Evolutionary conservation across 2,888 invertebrate genomes (phyloP).

Genomic region (Achlya flavicornis): DNA sequence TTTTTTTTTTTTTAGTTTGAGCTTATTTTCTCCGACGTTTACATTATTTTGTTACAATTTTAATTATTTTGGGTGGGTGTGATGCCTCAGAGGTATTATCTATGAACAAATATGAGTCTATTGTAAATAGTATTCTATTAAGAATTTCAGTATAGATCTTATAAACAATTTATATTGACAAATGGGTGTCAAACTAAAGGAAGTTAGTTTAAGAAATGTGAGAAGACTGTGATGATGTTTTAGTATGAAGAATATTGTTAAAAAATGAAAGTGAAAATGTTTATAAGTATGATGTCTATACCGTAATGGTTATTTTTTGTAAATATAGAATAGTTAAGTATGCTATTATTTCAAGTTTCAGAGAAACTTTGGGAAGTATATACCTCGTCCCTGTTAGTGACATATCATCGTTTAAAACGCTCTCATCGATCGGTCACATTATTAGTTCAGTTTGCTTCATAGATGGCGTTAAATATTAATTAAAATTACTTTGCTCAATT

Average conservation of each 20-base stretch:
- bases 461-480: constrained; percentile 30
- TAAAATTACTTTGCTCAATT: constrained; percentile 66
- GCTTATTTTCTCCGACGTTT: no score
- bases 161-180: constrained; percentile 27
- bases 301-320: constrained; percentile 31
- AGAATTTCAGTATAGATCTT: constrained; percentile 31
- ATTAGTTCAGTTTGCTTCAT: constrained; percentile 27
- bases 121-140: constrained; percentile 33
- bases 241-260: constrained; percentile 45
- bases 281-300: constrained; percentile 35
- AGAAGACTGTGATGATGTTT: constrained; percentile 82
- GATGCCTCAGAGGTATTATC: constrained; percentile 35
- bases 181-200: constrained; percentile 51
- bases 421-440: constrained; percentile 27
- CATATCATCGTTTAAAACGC: constrained; percentile 63
- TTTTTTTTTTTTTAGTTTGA: no score
- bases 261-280: constrained; percentile 36
- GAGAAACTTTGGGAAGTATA: constrained; percentile 41
- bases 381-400: constrained; percentile 45
- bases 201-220: constrained; percentile 67
- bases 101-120: constrained; percentile 28
- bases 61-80: constrained; percentile 26
- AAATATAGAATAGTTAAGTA: constrained; percentile 33
- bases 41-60: constrained; percentile 1
- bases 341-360: constrained; percentile 59